Evolutionary conservation across 2,113 vertebrate species (phyloP), one percentile per base, ranked within the genome.

Genomic region (Meriones unguiculatus): DNA sequence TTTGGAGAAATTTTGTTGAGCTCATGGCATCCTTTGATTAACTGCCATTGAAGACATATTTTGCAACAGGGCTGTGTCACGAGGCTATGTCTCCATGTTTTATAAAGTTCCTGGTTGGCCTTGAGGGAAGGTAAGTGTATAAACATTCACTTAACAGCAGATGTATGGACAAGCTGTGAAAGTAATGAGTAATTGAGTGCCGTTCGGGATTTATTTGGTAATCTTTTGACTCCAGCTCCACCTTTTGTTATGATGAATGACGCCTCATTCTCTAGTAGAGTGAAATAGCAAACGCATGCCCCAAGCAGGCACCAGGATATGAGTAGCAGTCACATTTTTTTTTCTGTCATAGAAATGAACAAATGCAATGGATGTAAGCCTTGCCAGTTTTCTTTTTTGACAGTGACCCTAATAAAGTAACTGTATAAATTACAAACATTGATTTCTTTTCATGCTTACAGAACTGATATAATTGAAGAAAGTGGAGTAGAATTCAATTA

Each of bases 1-100:
- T 98, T 98, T 98, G 97, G 97, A 93, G 97, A 97, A 76, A 89
- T 95, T 98, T 96, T 97, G 97, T 98, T 98, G 98, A 98, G 97
- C 97, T 98, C 97, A 94, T 97, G 97, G 90, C 97, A 97, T 97
- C 73, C 87, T 98, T 98, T 98, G 98, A 98, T 98, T 98, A 98
- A 98, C 96, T 98, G 96, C 90, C 89, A 95, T 94, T 94, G 87
- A 86, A 98, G 96, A 95, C 84, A 18, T 77, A 95, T 97, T 98
- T 98, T 98, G 97, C 96, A 98, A 96, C 96, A 98, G 97, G 96
- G 85, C 95, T 97, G 30, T 98, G 98, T 97, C 97, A 94, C 30
- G 75, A 90, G 91, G 97, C 89, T 93, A 25, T 97, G 96, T 97
- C 97, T 93, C 88, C 72, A 76, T 96, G 96, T 97, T 98, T 98